These are phyloP conservation scores for Coluber constrictor DNA, from an alignment of 2,797 vertebrate genomes.

Conservation along the genomic window DNA sequence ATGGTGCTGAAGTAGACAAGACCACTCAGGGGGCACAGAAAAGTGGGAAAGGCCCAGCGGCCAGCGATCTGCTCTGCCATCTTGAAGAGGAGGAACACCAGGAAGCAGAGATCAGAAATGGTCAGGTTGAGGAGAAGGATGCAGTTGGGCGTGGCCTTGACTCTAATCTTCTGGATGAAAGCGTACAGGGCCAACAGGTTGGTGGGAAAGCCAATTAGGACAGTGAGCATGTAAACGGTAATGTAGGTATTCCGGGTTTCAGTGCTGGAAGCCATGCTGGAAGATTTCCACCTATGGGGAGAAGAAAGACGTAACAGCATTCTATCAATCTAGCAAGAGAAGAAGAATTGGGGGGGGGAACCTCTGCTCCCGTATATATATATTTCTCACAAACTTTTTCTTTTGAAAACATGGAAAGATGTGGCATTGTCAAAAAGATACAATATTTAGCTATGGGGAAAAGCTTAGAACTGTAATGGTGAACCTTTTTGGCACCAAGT, in stretches of 20 bases:
- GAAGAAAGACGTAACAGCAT: neutral
- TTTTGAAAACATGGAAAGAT: neutral
- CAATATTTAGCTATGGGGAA: neutral
- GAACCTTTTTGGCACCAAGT: too few relatives aligned
- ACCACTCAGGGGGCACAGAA: conserved; percentile 60
- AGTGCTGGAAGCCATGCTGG: neutral
- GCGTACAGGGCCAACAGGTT: conserved; percentile 65
- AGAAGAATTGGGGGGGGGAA: too few relatives aligned
- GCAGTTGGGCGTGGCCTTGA: conserved; percentile 61
- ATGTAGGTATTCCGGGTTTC: conserved; percentile 34
- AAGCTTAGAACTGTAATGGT: neutral
- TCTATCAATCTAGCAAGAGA: too few relatives aligned
- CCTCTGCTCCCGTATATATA: too few relatives aligned
- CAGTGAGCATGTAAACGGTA: conserved; percentile 63
- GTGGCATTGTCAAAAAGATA: neutral
- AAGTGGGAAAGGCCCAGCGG: conserved; percentile 60
- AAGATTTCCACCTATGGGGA: neutral
- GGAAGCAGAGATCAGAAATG: conserved; percentile 67
- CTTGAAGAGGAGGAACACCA: conserved; percentile 67
- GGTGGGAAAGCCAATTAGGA: conserved; percentile 69
- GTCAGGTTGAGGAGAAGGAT: conserved; percentile 70
- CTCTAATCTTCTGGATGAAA: conserved; percentile 63
- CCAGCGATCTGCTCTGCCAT: conserved; percentile 54
- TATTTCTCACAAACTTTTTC: neutral
- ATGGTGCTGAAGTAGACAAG: conserved; percentile 70